Percentiles rank a stretch among this genome's conserved stretches.
phyloP scores from a whole-genome alignment of 2,797 vertebrate species.

The Pyrrhura leucotis region DNA sequence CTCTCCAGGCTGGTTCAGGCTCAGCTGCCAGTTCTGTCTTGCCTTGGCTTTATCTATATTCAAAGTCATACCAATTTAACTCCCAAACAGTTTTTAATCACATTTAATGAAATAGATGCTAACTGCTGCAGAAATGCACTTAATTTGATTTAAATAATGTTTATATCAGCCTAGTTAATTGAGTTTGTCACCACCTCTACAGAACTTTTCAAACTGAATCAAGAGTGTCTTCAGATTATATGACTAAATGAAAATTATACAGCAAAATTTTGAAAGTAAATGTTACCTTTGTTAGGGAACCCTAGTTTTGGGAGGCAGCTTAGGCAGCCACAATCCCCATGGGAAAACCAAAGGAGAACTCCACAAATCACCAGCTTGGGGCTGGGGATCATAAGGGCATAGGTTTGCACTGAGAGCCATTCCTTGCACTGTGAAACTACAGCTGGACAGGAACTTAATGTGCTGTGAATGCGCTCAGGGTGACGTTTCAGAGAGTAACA shows the following conservation, averaged over 20 bases:
- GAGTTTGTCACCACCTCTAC: neutral
- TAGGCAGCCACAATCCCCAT: neutral
- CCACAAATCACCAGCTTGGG: neutral
- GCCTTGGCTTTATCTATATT: constrained; percentile 55
- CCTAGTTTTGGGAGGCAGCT: neutral
- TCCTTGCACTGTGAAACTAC: neutral
- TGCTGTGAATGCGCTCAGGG: neutral
- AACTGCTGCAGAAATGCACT: constrained; percentile 45
- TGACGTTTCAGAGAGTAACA: neutral
- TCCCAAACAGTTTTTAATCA: constrained; percentile 50
- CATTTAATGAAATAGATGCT: constrained; percentile 64
- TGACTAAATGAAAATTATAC: neutral
- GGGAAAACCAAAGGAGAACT: neutral
- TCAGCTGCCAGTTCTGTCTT: constrained; percentile 48
- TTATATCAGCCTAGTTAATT: constrained; percentile 62
- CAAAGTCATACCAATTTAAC: constrained; percentile 55
- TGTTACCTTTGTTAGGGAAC: neutral
- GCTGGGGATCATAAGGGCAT: neutral
- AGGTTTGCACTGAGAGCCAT: neutral
- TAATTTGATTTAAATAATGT: constrained; percentile 63
- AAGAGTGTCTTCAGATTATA: neutral
- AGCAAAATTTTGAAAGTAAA: neutral
- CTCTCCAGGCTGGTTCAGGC: neutral
- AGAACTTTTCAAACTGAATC: neutral
- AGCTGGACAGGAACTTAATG: neutral